Percentiles rank a stretch among this genome's conserved stretches.
Conservation (phyloP, 2,797 vertebrate species). For the Syngnathus acus region DNA sequence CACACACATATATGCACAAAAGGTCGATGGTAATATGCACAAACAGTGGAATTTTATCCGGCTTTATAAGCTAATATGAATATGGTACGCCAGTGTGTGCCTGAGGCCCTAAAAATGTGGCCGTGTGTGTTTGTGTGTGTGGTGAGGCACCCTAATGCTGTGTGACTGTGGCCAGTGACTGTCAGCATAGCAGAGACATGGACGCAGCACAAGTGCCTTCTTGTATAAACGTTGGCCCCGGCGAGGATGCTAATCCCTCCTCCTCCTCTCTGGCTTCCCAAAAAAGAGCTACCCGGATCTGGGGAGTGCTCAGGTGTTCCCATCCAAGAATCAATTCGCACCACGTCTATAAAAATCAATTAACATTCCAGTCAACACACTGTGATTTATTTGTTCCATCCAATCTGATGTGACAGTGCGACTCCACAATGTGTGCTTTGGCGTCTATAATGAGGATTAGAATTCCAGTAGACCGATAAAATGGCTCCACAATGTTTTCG, state of each 20-base stretch:
- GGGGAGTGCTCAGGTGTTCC: no score
- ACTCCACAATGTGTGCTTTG: no score
- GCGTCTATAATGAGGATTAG: no score
- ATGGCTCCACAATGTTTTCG: no score
- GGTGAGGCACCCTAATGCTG: conserved; percentile 61
- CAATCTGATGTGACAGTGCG: no score
- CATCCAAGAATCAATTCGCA: no score
- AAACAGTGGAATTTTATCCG: conserved; percentile 10
- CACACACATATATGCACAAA: conserved; percentile 21
- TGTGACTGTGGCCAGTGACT: conserved; percentile 67
- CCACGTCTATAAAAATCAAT: background rate
- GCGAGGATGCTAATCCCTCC: conserved; percentile 32
- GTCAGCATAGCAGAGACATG: conserved; percentile 72
- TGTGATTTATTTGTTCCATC: no score
- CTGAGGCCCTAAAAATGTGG: conserved; percentile 11
- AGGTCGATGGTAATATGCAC: conserved; percentile 3
- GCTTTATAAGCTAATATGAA: conserved; percentile 21
- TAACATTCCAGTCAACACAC: background rate
- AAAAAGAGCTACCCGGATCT: background rate
- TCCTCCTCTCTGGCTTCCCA: background rate
- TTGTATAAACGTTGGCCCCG: conserved; percentile 54
- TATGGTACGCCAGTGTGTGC: conserved; percentile 14
- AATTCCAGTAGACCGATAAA: no score
- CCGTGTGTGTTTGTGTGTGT: conserved; percentile 10
- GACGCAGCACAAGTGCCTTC: conserved; percentile 72